Evolutionary conservation across 2,888 invertebrate species (phyloP).

Genomic region (Noctua pronuba): DNA sequence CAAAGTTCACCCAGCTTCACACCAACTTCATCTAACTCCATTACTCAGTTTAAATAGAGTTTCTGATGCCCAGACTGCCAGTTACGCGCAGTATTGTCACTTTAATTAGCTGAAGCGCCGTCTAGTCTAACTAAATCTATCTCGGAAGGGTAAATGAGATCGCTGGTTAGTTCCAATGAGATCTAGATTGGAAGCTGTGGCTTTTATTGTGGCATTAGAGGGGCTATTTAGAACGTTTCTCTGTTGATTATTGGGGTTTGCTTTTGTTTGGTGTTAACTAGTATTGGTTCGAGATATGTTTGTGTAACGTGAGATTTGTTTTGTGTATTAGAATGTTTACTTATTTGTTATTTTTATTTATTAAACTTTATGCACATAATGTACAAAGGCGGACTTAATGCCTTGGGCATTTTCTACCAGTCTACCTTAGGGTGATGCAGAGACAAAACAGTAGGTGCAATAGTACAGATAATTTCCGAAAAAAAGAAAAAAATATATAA

Average conservation of each 20-base stretch:
- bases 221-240: constrained; percentile 32
- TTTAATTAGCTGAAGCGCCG: constrained; percentile 57
- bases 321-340: background rate
- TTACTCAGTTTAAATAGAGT: constrained; percentile 41
- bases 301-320: background rate
- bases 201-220: constrained; percentile 49
- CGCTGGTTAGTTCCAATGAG: constrained; percentile 46
- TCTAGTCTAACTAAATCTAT: constrained; percentile 52
- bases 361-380: no score
- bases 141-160: constrained; percentile 55
- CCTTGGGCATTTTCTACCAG: no score
- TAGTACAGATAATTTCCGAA: no score
- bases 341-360: background rate
- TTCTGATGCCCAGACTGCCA: constrained; percentile 33
- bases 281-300: background rate
- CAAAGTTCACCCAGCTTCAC: constrained; percentile 19
- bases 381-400: no score
- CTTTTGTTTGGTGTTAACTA: constrained; percentile 28
- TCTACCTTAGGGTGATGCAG: no score
- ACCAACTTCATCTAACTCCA: constrained; percentile 40
- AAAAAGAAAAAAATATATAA: no score
- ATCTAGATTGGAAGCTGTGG: constrained; percentile 53
- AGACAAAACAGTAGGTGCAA: no score
- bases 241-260: constrained; percentile 24
- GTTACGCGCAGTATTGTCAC: constrained; percentile 51